Evolutionary conservation across 2,888 invertebrate genomes (phyloP).

Genomic region (Doris montereyensis): DNA sequence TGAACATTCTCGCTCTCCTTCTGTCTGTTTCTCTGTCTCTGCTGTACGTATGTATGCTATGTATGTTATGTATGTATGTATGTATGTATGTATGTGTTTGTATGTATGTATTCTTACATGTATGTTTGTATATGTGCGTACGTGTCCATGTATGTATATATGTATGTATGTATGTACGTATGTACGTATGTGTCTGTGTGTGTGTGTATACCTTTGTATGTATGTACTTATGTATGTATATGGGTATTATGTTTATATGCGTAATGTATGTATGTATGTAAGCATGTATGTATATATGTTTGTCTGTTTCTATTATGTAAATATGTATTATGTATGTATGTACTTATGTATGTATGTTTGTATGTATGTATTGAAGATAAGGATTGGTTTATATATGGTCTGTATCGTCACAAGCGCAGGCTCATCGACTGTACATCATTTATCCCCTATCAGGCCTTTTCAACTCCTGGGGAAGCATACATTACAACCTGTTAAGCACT

Average conservation of each 20-base stretch:
- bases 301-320: conserved; percentile 22
- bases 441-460: too few species aligned
- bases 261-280: background rate
- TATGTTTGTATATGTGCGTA: background rate
- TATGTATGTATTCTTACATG: background rate
- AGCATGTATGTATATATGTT: conserved; percentile 11
- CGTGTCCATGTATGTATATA: background rate
- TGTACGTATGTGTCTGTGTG: conserved; percentile 25
- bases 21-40: background rate
- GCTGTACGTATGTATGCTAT: background rate
- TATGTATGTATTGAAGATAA: background rate
- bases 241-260: background rate
- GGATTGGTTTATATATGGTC: background rate
- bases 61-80: conserved; percentile 7
- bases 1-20: background rate
- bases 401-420: too few species aligned
- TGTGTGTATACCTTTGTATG: too few species aligned
- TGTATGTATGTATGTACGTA: conserved; percentile 8
- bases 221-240: background rate
- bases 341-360: background rate
- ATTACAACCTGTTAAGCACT: too few species aligned
- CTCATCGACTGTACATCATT: too few species aligned
- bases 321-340: too few species aligned
- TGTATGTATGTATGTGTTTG: conserved; percentile 18
- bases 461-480: too few species aligned